Percentiles rank a stretch among this genome's conserved stretches.
phyloP scores from a whole-genome alignment of 1,140 invertebrate species.

The Thaumetopoea pityocampa region DNA sequence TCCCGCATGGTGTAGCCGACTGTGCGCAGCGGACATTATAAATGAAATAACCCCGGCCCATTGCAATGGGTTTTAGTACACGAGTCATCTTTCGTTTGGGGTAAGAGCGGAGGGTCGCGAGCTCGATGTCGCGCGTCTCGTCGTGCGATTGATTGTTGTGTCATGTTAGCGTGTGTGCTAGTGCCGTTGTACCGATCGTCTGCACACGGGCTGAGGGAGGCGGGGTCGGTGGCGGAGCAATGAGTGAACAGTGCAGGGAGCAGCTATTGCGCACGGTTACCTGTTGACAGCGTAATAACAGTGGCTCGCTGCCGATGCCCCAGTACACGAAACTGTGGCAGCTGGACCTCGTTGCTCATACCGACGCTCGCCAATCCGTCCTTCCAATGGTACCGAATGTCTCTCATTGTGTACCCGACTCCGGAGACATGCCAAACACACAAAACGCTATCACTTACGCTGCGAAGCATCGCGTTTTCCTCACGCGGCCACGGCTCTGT shows the following conservation, averaged over 20 bases:
- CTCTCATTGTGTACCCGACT: constrained; percentile 98
- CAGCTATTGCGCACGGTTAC: constrained; percentile 77
- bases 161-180: constrained; percentile 63
- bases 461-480: constrained; percentile 59
- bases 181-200: constrained; percentile 57
- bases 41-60: constrained; percentile 81
- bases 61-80: constrained; percentile 79
- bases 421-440: constrained; percentile 77
- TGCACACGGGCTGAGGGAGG: constrained; percentile 69
- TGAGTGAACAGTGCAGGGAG: constrained; percentile 61
- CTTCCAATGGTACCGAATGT: constrained; percentile 98
- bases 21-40: constrained; percentile 81
- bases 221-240: constrained; percentile 61
- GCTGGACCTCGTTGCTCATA: constrained; percentile 93
- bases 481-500: constrained; percentile 40
- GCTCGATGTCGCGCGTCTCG: constrained; percentile 47
- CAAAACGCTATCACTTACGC: constrained; percentile 78
- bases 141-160: constrained; percentile 59
- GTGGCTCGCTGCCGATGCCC: constrained; percentile 93
- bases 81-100: constrained; percentile 68
- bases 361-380: constrained; percentile 91
- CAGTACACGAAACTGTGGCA: constrained; percentile 96
- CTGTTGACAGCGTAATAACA: constrained; percentile 95
- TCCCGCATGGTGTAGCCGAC: constrained; percentile 98
- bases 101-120: constrained; percentile 59